Conservation (phyloP, 2,797 vertebrate species). For the Brotogeris chrysoptera region DNA sequence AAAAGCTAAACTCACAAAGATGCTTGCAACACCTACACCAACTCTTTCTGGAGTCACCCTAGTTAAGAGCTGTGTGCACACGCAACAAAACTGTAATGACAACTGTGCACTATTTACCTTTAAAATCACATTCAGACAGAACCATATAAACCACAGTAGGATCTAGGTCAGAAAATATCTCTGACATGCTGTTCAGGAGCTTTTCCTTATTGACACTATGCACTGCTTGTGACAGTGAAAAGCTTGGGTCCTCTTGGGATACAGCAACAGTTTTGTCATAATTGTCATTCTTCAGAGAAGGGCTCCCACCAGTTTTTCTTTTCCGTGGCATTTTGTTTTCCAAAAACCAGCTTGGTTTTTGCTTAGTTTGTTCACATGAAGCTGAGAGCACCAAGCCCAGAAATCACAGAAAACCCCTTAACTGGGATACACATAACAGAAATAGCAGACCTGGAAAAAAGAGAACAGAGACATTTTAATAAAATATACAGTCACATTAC, state of each 20-base stretch:
- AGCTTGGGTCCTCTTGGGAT: background rate
- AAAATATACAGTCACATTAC: conserved; percentile 19
- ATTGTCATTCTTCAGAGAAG: conserved; percentile 75
- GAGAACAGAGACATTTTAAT: conserved; percentile 40
- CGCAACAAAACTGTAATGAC: conserved; percentile 31
- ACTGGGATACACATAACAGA: background rate
- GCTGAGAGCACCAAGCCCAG: conserved; percentile 51
- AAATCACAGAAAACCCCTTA: conserved; percentile 48
- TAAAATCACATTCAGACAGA: conserved; percentile 94
- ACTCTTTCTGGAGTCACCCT: background rate
- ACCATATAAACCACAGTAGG: conserved; percentile 92
- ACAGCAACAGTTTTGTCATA: conserved; percentile 46
- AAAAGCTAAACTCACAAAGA: conserved; percentile 11
- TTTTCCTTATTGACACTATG: conserved; percentile 75
- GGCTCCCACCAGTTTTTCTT: conserved; percentile 87
- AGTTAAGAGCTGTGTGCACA: background rate
- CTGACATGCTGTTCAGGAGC: conserved; percentile 85
- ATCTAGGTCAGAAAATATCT: conserved; percentile 96
- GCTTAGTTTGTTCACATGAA: conserved; percentile 41
- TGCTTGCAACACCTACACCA: background rate
- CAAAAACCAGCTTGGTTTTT: conserved; percentile 43
- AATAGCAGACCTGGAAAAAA: conserved; percentile 68
- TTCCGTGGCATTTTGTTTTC: conserved; percentile 88
- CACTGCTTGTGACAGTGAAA: conserved; percentile 22
- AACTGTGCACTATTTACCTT: conserved; percentile 83